These are phyloP conservation scores for Nomada hirtipes DNA, from an alignment of 2,888 invertebrate species.

Conservation along the genomic window DNA sequence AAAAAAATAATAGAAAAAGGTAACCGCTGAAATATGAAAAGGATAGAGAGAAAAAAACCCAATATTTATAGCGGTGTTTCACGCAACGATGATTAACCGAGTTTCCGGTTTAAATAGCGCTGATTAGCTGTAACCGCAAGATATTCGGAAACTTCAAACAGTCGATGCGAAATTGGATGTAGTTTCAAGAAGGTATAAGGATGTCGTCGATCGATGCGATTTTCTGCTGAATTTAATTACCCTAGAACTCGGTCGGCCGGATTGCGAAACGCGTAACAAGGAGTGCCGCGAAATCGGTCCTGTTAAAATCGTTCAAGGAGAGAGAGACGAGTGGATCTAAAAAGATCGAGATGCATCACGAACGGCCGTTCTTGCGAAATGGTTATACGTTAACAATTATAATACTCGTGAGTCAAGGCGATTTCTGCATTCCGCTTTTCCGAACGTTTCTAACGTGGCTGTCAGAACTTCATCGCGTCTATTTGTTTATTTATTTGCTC, in stretches of 20 bases:
- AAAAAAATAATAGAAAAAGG: not conserved
- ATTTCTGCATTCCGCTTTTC: slow-evolving; percentile 5
- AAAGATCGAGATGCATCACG: slow-evolving; percentile 9
- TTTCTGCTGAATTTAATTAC: slow-evolving; percentile 8
- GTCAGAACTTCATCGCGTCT: not conserved
- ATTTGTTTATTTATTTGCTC: not conserved
- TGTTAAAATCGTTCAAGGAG: not conserved
- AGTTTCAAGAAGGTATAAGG: slow-evolving; percentile 33
- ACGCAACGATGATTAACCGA: slow-evolving; percentile 13
- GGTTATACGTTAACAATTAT: slow-evolving; percentile 32
- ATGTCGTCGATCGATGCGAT: slow-evolving; percentile 38
- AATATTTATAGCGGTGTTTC: not conserved
- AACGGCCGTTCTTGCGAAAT: slow-evolving; percentile 6
- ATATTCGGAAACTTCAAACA: not conserved
- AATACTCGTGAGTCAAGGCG: slow-evolving; percentile 51
- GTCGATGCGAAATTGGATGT: not conserved
- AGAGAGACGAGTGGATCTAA: slow-evolving; percentile 18
- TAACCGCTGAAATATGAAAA: not conserved
- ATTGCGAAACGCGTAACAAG: not conserved
- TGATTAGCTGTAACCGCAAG: not conserved
- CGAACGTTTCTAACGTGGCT: not conserved
- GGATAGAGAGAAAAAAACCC: not conserved
- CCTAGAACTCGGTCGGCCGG: not conserved
- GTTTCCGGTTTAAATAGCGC: slow-evolving; percentile 4
- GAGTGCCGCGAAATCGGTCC: not conserved